Conservation (phyloP, 2,797 vertebrate species). For the Spea hammondii region DNA sequence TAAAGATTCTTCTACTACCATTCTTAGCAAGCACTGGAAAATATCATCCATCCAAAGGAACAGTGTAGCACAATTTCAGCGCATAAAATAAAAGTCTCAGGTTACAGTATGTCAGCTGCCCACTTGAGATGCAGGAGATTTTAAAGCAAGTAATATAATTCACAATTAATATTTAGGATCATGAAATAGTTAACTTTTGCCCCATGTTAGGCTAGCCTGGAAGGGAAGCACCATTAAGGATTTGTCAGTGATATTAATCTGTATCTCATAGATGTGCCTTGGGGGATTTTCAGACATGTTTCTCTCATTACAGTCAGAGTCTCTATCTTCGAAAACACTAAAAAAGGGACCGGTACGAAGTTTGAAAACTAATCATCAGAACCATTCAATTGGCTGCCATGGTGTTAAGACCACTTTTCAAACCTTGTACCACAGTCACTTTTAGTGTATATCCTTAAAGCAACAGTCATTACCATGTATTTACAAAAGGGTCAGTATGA, state of each 20-base stretch:
- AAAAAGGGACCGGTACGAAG: too few relatives aligned
- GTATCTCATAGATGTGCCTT: not conserved
- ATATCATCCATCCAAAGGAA: not conserved
- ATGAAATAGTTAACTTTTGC: not conserved
- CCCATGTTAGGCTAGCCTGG: not conserved
- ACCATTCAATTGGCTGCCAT: too few relatives aligned
- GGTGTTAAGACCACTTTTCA: too few relatives aligned
- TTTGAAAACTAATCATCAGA: too few relatives aligned
- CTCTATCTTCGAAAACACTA: too few relatives aligned
- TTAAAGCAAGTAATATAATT: not conserved
- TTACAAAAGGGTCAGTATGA: too few relatives aligned
- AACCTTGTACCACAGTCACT: too few relatives aligned
- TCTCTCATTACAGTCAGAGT: too few relatives aligned
- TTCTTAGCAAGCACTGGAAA: not conserved
- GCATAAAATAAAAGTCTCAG: conserved; percentile 7
- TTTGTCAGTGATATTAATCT: not conserved
- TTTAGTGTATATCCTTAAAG: too few relatives aligned
- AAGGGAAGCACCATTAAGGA: not conserved
- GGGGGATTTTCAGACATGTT: too few relatives aligned
- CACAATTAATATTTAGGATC: conserved; percentile 1
- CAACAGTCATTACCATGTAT: too few relatives aligned
- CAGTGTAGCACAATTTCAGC: not conserved
- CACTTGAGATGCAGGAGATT: not conserved
- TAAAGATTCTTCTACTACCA: not conserved
- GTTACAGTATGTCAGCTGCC: not conserved